Evolutionary conservation across 2,113 vertebrate species (phyloP).

Genomic region (Micronycteris hirsuta): DNA sequence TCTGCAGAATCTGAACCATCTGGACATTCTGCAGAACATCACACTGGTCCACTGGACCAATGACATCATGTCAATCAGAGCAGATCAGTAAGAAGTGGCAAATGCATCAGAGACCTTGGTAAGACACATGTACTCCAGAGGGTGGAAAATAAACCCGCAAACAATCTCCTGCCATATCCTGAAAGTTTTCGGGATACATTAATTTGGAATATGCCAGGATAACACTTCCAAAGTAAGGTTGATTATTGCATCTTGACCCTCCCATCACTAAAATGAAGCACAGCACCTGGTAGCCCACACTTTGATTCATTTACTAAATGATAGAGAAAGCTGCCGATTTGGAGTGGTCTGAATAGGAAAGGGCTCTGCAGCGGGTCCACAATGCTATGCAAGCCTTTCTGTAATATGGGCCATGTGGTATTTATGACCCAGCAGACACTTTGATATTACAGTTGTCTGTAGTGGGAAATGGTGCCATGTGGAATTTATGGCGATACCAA

Average conservation of each 20-base stretch:
- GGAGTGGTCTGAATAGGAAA: not conserved
- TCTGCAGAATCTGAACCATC: not conserved
- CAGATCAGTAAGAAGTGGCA: not conserved
- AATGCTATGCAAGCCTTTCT: not conserved
- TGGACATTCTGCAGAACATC: not conserved
- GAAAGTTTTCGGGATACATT: not conserved
- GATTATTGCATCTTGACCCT: not conserved
- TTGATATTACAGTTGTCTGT: not conserved
- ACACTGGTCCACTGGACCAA: not conserved
- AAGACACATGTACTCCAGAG: not conserved
- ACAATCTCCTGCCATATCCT: not conserved
- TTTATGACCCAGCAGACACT: not conserved
- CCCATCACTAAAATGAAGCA: not conserved
- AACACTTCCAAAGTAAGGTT: not conserved
- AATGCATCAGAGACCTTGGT: not conserved
- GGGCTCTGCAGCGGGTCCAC: not conserved
- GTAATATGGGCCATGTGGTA: not conserved
- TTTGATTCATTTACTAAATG: not conserved
- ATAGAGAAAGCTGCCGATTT: not conserved
- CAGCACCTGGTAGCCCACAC: not conserved
- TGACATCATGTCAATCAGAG: not conserved
- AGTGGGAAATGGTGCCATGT: not conserved
- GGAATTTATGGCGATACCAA: not conserved
- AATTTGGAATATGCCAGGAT: not conserved
- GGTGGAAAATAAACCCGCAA: not conserved